These are phyloP conservation scores for Heptranchias perlo DNA, from an alignment of 2,113 vertebrate genomes.

Conservation along the genomic window DNA sequence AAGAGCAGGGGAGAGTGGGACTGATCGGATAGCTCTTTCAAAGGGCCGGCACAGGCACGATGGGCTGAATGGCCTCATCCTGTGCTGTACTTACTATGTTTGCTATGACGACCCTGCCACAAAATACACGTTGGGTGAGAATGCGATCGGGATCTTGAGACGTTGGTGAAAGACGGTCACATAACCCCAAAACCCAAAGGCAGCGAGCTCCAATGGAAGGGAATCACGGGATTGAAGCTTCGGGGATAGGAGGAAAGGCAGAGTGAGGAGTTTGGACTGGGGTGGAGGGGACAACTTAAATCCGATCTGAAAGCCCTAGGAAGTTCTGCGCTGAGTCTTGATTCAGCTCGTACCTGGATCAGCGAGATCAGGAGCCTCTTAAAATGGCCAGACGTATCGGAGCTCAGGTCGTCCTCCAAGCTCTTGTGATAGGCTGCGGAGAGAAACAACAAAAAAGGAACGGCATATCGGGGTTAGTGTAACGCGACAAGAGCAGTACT, in stretches of 20 bases:
- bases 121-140: no score
- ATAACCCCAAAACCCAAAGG: no score
- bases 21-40: no score
- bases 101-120: no score
- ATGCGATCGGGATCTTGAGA: no score
- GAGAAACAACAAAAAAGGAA: constrained; percentile 26
- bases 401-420: constrained; percentile 78
- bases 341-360: constrained; percentile 66
- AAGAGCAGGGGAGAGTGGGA: no score
- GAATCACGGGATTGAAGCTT: neutral
- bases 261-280: neutral
- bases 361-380: constrained; percentile 83
- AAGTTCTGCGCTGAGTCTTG: no score
- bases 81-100: no score
- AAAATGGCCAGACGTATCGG: constrained; percentile 87
- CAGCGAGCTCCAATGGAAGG: neutral
- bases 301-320: neutral
- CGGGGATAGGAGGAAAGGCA: neutral
- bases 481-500: neutral
- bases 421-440: constrained; percentile 72
- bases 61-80: no score
- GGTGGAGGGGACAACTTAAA: neutral
- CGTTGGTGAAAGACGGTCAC: no score
- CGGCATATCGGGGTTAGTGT: neutral
- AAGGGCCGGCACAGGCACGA: no score